Evolutionary conservation across 2,797 vertebrate species (phyloP), one percentile per base, ranked within the genome.

Genomic region (Heteromormyrus szaboi): DNA sequence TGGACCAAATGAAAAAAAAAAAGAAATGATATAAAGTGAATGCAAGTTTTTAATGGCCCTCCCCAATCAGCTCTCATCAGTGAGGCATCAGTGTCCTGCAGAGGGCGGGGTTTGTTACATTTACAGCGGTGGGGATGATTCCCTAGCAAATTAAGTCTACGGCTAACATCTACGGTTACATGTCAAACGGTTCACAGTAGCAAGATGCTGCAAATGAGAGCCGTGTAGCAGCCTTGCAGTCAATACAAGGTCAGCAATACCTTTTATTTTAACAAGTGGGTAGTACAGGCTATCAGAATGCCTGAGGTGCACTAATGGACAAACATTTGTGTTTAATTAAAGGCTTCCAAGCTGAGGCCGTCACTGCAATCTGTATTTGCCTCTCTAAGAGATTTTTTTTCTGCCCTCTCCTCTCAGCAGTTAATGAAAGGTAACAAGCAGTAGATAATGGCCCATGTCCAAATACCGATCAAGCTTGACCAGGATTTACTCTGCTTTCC

Each of bases 391-490:
- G 50, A 8, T 54, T 25, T 33, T 50, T 37, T 29, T 79, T 44
- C 12, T 86, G 48, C 81, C 51, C 14, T 51, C 29, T 29, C 11
- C 50, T 86, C 85, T 56, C 50, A 86, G 50, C 85, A 54, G 51
- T 86, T 86, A 86, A 86, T 86, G 85, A 86, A 86, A 56, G 12
- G 85, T 86, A 41, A 86, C 50, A 86, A 84, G 41, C 50, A 41
- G 51, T 51, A 37, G 50, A 56, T 56, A 56, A 54, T 29, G 22
- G 29, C 6, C 51, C 25, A 41, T 41, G 85, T 56, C 51, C 14
- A 86, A 54, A 54, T 37, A 14, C 50, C 0, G 51, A 54, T 86
- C 51, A 37, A 53, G 17, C n/a, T 54, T 54, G 50, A 53, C 50
- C 84, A 48, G 22, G 11, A 4, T 54, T 48, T 33, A 29, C 22